Conservation (phyloP, 2,113 vertebrate genomes). For the Todiramphus saurophagus region DNA sequence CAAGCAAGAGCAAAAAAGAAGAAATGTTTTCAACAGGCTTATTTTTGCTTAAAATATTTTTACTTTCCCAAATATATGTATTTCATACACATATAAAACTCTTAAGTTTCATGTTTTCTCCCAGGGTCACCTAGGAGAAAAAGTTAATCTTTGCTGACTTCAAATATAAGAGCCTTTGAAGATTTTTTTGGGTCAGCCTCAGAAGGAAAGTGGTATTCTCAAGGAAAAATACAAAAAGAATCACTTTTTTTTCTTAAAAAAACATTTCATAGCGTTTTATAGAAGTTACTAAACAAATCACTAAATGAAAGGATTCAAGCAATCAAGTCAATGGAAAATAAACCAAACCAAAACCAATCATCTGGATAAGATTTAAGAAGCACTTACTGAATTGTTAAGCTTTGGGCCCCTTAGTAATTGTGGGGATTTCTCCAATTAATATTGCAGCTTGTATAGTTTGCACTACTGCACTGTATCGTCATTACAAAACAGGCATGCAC, state of each 20-base stretch:
- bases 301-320: not conserved
- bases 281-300: not conserved
- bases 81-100: not conserved
- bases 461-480: not conserved
- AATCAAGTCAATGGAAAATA: not conserved
- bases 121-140: not conserved
- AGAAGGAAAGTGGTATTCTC: not conserved
- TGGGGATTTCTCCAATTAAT: not conserved
- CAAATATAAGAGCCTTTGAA: not conserved
- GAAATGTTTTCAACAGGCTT: not conserved
- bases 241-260: not conserved
- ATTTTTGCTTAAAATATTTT: not conserved
- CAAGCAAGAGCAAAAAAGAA: not conserved
- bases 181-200: not conserved
- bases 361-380: not conserved
- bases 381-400: not conserved
- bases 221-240: not conserved
- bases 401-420: not conserved
- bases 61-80: not conserved
- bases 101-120: not conserved
- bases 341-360: not conserved
- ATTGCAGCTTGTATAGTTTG: not conserved
- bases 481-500: not conserved
- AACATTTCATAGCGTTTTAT: not conserved
- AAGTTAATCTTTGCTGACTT: not conserved